Percentiles rank a stretch among this genome's conserved stretches.
Evolutionary conservation across 2,797 vertebrate genomes (phyloP).

Genomic region (Sebastes hubbsi): DNA sequence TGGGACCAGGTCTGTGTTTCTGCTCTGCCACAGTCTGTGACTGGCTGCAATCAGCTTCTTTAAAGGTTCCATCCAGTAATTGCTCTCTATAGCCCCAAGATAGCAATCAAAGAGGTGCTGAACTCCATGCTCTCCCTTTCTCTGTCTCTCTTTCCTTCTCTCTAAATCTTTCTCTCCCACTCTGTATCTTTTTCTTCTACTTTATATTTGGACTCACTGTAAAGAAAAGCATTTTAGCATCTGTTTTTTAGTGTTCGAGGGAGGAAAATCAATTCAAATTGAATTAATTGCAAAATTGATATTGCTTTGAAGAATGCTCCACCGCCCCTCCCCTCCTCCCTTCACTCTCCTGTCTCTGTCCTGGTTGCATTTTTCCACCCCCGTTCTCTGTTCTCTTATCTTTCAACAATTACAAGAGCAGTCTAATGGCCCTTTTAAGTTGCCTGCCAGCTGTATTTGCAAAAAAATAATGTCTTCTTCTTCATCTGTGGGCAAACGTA

Average conservation of each 20-base stretch:
- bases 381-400: conserved; percentile 79
- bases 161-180: conserved; percentile 41
- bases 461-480: conserved; percentile 73
- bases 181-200: conserved; percentile 36
- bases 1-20: conserved; percentile 59
- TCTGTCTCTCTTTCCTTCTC: conserved; percentile 33
- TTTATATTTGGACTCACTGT: conserved; percentile 62
- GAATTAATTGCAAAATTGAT: conserved; percentile 85
- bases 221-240: conserved; percentile 76
- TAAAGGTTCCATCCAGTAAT: conserved; percentile 90
- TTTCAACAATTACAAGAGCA: conserved; percentile 82
- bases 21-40: conserved; percentile 73
- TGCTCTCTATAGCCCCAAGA: conserved; percentile 86
- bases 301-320: conserved; percentile 82
- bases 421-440: conserved; percentile 84
- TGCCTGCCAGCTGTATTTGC: conserved; percentile 81
- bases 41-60: conserved; percentile 86
- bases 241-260: conserved; percentile 73
- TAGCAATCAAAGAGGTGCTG: conserved; percentile 91
- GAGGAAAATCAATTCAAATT: conserved; percentile 80
- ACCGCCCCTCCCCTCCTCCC: not conserved
- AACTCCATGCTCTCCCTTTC: conserved; percentile 77
- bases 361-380: conserved; percentile 62
- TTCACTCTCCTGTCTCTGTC: conserved; percentile 49
- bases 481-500: conserved; percentile 74